These are phyloP conservation scores for Ptychobarbus kaznakovi DNA, from an alignment of 2,797 vertebrate species.

Conservation along the genomic window DNA sequence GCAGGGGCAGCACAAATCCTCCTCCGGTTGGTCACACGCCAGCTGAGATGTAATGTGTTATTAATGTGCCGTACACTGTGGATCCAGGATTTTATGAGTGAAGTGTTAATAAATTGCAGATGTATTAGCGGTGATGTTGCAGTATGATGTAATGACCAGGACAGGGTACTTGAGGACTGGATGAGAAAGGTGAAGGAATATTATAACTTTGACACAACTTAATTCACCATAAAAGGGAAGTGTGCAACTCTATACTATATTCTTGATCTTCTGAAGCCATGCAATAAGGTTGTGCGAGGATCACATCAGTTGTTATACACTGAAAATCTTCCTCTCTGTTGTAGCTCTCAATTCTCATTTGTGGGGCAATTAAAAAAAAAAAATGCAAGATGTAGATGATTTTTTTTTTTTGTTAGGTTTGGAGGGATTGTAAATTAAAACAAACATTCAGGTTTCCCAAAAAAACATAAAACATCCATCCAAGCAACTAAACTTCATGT, in stretches of 20 bases:
- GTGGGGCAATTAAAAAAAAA: no score
- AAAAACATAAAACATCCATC: no score
- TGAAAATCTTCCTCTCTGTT: no score
- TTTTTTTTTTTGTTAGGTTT: no score
- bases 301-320: no score
- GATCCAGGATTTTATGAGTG: constrained; percentile 53
- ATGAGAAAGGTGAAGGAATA: neutral
- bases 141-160: constrained; percentile 2
- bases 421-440: no score
- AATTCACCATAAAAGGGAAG: neutral
- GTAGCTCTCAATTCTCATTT: no score
- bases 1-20: constrained; percentile 47
- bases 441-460: no score
- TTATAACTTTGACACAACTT: neutral
- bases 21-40: constrained; percentile 54
- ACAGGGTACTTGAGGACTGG: neutral
- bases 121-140: constrained; percentile 32
- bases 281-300: neutral
- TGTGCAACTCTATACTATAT: neutral
- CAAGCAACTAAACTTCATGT: no score
- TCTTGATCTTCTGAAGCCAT: neutral
- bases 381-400: no score
- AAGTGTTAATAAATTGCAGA: constrained; percentile 52
- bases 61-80: constrained; percentile 57
- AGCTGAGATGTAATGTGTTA: constrained; percentile 58